Conservation (phyloP, 2,113 vertebrate species). For the Pseudorectes ferrugineus region DNA sequence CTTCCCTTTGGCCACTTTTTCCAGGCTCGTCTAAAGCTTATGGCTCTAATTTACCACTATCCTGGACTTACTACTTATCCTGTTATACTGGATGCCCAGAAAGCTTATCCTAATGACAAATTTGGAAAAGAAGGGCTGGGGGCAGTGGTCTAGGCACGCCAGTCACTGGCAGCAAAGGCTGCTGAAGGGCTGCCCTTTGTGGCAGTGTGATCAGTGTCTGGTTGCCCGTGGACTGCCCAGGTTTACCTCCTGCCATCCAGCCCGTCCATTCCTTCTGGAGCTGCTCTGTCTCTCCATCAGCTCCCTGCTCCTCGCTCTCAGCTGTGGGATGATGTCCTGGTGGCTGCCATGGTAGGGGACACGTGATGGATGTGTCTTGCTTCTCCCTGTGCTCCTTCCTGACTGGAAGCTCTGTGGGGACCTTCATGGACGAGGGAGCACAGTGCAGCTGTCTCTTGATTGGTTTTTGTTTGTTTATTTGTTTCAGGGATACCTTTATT, state of each 20-base stretch:
- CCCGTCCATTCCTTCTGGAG: not conserved
- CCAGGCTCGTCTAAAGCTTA: not conserved
- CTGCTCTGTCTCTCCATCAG: not conserved
- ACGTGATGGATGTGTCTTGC: not conserved
- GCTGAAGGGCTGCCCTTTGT: not conserved
- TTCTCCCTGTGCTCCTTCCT: not conserved
- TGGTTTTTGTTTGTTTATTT: not conserved
- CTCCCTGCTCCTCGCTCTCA: not conserved
- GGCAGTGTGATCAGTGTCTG: not conserved
- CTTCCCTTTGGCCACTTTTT: constrained; percentile 5
- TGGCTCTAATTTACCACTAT: not conserved
- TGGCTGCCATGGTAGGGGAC: not conserved
- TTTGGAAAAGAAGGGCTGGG: not conserved
- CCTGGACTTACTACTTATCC: not conserved
- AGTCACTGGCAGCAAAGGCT: not conserved
- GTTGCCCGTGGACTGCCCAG: not conserved
- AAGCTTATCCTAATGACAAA: not conserved
- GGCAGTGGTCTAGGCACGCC: accelerated
- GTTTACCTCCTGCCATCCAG: not conserved
- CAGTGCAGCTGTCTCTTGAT: not conserved
- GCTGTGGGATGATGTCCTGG: accelerated
- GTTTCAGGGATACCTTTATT: not conserved
- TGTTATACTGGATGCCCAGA: not conserved
- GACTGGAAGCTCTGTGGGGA: not conserved
- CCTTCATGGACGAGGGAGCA: not conserved